A percentile compares a stretch with the other conserved stretches of the same genome.
Conservation (phyloP, 2,113 vertebrate species). For the Brevimyrus niger region DNA sequence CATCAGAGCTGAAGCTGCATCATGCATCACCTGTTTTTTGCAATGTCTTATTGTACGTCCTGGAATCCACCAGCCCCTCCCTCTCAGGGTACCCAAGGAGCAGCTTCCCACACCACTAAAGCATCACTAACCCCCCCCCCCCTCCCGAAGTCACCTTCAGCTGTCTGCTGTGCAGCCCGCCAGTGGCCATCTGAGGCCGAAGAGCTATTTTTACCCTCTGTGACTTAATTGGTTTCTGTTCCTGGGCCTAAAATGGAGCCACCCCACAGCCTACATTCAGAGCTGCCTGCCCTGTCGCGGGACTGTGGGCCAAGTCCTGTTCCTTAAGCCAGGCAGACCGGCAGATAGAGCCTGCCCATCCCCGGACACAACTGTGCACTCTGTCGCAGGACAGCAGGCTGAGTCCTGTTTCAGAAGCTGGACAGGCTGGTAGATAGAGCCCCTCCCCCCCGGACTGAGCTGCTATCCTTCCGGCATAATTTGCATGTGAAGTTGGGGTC, state of each 20-base stretch:
- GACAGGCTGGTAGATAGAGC: neutral
- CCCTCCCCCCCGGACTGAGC: neutral
- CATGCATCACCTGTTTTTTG: neutral
- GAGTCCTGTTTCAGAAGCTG: neutral
- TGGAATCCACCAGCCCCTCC: neutral
- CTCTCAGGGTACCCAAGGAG: neutral
- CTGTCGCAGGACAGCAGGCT: neutral
- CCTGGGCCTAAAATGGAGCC: neutral
- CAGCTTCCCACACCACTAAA: neutral
- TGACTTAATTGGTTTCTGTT: slow-evolving; percentile 9
- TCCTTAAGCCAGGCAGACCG: neutral
- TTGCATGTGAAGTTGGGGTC: slow-evolving; percentile 1
- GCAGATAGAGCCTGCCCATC: neutral
- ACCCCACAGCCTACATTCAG: neutral
- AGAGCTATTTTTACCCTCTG: slow-evolving; percentile 8
- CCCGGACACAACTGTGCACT: neutral
- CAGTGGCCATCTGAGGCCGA: neutral
- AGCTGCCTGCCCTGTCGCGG: neutral
- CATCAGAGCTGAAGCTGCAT: neutral
- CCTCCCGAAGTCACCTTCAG: neutral
- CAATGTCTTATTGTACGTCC: neutral
- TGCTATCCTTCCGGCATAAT: neutral
- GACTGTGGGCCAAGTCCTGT: neutral
- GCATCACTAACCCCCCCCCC: neutral
- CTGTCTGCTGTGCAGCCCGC: neutral